Evolutionary conservation across 2,888 invertebrate species (phyloP).

Genomic region (Calameuta filiformis): DNA sequence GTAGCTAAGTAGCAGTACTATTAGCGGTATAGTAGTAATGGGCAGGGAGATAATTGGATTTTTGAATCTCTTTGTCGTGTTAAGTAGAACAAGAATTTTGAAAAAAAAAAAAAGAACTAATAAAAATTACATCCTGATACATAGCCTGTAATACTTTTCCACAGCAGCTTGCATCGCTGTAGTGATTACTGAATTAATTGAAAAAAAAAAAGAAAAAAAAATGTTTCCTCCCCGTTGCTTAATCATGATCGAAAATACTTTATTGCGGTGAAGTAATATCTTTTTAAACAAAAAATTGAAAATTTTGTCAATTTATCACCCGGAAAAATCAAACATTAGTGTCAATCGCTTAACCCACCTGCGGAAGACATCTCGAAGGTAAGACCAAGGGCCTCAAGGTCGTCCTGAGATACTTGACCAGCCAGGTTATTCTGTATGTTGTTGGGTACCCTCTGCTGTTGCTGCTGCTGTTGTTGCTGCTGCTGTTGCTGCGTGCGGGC

Average conservation of each 20-base stretch:
- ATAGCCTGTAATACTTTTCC: slow-evolving; percentile 56
- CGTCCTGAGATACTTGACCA: slow-evolving; percentile 70
- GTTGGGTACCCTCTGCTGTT: slow-evolving; percentile 64
- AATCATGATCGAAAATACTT: not conserved
- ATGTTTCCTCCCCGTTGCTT: not conserved
- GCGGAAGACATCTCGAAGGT: slow-evolving; percentile 76
- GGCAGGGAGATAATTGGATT: not conserved
- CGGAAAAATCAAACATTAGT: not conserved
- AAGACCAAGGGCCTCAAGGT: slow-evolving; percentile 78
- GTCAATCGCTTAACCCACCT: slow-evolving; percentile 65
- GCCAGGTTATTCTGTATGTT: slow-evolving; percentile 60
- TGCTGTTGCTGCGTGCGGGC: slow-evolving; percentile 75
- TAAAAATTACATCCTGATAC: not conserved
- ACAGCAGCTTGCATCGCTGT: slow-evolving; percentile 35
- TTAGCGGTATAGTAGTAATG: not conserved
- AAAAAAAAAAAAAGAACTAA: not conserved
- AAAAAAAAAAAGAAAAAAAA: slow-evolving; percentile 6
- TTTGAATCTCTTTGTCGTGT: not conserved
- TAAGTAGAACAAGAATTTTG: not conserved
- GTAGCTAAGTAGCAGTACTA: not conserved
- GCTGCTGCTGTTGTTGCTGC: slow-evolving; percentile 41
- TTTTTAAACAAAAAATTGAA: too few relatives aligned
- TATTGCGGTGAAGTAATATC: not conserved
- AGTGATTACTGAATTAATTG: not conserved
- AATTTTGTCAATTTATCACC: not conserved